Evolutionary conservation across 2,888 invertebrate species (phyloP).

Genomic region (Drosophila ezoana): DNA sequence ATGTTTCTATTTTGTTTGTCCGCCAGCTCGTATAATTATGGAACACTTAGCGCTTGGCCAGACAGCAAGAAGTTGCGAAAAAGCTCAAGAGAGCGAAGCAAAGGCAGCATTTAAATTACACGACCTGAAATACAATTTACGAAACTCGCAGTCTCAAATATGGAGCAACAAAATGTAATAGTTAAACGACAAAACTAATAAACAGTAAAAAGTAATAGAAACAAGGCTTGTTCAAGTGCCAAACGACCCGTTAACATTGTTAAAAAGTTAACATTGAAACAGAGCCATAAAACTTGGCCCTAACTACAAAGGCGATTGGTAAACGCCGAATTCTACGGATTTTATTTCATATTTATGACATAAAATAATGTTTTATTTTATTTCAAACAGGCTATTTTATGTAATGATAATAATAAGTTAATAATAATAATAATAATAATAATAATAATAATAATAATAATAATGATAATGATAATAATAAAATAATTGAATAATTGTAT

Average conservation of each 20-base stretch:
- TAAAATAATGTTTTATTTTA: too few species aligned
- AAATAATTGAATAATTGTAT: too few species aligned
- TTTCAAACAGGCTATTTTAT: too few species aligned
- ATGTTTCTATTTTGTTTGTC: constrained; percentile 16
- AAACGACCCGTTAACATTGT: constrained; percentile 1
- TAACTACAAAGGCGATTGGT: constrained; percentile 1
- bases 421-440: too few species aligned
- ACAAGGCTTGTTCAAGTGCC: constrained; percentile 5
- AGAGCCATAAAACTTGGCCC: constrained; percentile 5
- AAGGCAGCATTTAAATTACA: constrained; percentile 43
- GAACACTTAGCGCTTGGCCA: constrained; percentile 66
- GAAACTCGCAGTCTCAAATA: constrained; percentile 19
- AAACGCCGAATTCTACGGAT: not conserved
- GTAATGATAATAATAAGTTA: too few species aligned
- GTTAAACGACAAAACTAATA: not conserved
- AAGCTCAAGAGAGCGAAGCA: constrained; percentile 33
- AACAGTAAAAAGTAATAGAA: constrained; percentile 12
- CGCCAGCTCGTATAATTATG: constrained; percentile 57
- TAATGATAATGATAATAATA: too few species aligned
- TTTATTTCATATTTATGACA: constrained; percentile 14
- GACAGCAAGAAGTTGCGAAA: constrained; percentile 45
- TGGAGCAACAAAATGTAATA: constrained; percentile 13
- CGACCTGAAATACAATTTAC: not conserved
- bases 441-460: too few species aligned
- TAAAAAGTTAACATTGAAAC: constrained; percentile 5